Evolutionary conservation across 2,888 invertebrate species (phyloP), one percentile per base, ranked within the genome.

Genomic region (Euphydryas editha): DNA sequence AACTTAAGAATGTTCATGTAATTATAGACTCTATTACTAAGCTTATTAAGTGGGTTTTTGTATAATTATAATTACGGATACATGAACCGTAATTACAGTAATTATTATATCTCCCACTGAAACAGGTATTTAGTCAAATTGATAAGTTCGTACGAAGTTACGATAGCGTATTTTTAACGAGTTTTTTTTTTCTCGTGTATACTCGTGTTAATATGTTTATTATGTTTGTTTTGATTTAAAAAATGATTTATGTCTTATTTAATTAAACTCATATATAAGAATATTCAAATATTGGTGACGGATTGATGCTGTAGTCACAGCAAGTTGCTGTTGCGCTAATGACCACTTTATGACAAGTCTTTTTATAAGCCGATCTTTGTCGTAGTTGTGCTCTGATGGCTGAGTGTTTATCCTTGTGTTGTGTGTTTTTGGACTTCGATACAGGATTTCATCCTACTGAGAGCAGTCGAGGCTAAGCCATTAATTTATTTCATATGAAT

Each of bases 121-220:
- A 55, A 37, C 55, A 37, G 37, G 55, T 55, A 37, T 30, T 20
- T 47, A 47, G 37, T 18, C 5, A 55, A 55, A 55, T 55, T 37
- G 13, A 55, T 55, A 47, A 47, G 21, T 20, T 37, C 37, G 36
- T 36, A 18, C 18, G 55, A 37, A 17, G 36, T 37, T 55, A 37
- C 18, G 18, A 37, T 37, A 18, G 18, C 18, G 20, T 55, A 18
- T 18, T 37, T 36, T 37, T 37, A 36, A 18, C 37, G 36, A 11
- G 8, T 55, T 37, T 36, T 17, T 54, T 55, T 55, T 30, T 30
- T 30, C 8, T 30, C 30, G 39, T 13, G 15, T 39, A 39, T 11
- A 39, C 39, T 3, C 11, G 39, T 39, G 39, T 39, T 39, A 39
- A 39, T 15, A 39, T 15, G 39, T 3, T 39, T 10, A 11, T 13